Percentiles rank a stretch among this genome's conserved stretches.
phyloP scores from a whole-genome alignment of 2,797 vertebrate species.

The Eulemur rubriventer region DNA sequence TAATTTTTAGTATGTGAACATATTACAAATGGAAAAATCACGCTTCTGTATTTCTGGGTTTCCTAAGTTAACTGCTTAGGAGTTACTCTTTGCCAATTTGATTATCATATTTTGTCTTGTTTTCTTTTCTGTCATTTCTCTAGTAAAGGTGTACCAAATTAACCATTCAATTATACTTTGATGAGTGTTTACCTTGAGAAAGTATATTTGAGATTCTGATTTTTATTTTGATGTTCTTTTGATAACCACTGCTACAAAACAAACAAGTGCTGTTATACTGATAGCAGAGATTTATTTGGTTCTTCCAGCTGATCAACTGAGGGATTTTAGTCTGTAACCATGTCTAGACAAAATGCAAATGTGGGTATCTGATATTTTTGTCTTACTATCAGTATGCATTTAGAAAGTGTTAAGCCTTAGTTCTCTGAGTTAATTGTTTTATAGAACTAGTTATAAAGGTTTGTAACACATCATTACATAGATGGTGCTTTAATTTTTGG shows the following conservation, averaged over 20 bases:
- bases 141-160: background rate
- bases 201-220: background rate
- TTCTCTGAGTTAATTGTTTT: slow-evolving; percentile 10
- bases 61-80: background rate
- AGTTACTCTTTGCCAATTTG: background rate
- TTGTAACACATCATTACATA: background rate
- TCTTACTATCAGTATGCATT: background rate
- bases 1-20: background rate
- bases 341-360: slow-evolving; percentile 63
- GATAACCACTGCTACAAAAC: background rate
- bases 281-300: background rate
- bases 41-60: background rate
- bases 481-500: background rate
- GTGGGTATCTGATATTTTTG: background rate
- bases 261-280: background rate
- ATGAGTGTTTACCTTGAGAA: background rate
- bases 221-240: background rate
- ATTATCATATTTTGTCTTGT: background rate
- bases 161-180: background rate
- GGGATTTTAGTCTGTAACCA: background rate
- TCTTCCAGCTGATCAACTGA: background rate
- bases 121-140: slow-evolving; percentile 7
- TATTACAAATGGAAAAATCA: background rate
- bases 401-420: background rate
- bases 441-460: slow-evolving; percentile 1